A percentile compares a stretch with the other conserved stretches of the same genome.
Conservation (phyloP, 2,888 invertebrate species). For the Steromphala cineraria region DNA sequence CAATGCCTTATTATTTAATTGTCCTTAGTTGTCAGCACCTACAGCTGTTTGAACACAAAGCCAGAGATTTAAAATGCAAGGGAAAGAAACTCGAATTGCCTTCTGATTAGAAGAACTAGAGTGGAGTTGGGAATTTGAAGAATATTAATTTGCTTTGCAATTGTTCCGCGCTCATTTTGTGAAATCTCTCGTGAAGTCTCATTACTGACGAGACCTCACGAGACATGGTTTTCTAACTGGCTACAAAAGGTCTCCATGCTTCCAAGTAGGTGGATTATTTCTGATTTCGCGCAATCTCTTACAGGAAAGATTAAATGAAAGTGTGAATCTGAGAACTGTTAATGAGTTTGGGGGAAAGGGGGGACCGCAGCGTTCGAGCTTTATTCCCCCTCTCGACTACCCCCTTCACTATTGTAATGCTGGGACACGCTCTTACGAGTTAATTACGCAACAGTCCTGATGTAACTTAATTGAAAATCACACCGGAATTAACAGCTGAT, state of each 20-base stretch:
- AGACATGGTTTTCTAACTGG: slow-evolving; percentile 17
- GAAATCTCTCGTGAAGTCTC: slow-evolving; percentile 21
- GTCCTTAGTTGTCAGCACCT: slow-evolving; percentile 15
- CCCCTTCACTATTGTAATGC: background rate
- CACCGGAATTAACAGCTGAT: background rate
- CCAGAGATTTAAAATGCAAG: background rate
- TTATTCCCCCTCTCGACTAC: background rate
- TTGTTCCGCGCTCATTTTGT: slow-evolving; percentile 19
- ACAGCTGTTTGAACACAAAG: slow-evolving; percentile 16
- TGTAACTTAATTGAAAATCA: slow-evolving; percentile 12
- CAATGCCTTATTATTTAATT: slow-evolving; percentile 15
- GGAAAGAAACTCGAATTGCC: slow-evolving; percentile 16
- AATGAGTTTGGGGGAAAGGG: background rate
- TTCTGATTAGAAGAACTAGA: slow-evolving; percentile 18
- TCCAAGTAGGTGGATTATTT: slow-evolving; percentile 22
- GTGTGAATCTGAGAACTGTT: slow-evolving; percentile 9
- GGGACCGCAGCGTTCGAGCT: background rate
- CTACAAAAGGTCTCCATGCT: slow-evolving; percentile 21
- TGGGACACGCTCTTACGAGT: background rate
- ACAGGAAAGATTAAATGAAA: slow-evolving; percentile 17
- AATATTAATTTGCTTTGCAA: slow-evolving; percentile 28
- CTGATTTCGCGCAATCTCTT: slow-evolving; percentile 3
- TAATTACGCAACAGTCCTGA: slow-evolving; percentile 17
- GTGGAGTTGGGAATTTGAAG: slow-evolving; percentile 8
- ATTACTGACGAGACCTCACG: slow-evolving; percentile 14